phyloP scores from a whole-genome alignment of 1,140 invertebrate genomes.

The Drosophila tristis region DNA sequence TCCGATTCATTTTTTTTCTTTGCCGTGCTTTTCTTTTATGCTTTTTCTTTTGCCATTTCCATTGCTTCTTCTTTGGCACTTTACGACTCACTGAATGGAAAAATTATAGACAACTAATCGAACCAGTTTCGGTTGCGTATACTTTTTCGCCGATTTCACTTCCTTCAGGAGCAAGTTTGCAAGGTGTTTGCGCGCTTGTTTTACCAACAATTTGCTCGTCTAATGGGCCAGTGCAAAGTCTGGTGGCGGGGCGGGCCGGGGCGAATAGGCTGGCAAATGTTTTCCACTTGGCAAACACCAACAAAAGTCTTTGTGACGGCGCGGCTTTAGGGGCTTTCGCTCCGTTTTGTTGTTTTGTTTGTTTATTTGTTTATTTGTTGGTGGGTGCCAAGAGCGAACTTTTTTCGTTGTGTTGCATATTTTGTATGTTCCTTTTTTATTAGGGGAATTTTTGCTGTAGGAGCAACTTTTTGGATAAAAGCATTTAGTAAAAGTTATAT shows the following conservation, averaged over 20 bases:
- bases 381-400: slow-evolving; percentile 55
- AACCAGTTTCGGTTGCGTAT: slow-evolving; percentile 30
- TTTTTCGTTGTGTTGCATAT: slow-evolving; percentile 40
- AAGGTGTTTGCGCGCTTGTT: slow-evolving; percentile 80
- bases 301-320: slow-evolving; percentile 47
- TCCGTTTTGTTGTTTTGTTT: slow-evolving; percentile 36
- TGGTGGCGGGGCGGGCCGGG: background rate
- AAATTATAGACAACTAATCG: slow-evolving; percentile 84
- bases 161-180: slow-evolving; percentile 36
- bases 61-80: slow-evolving; percentile 28
- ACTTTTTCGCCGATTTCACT: slow-evolving; percentile 23
- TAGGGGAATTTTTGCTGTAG: slow-evolving; percentile 37
- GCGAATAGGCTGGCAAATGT: slow-evolving; percentile 70
- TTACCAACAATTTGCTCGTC: slow-evolving; percentile 78
- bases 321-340: slow-evolving; percentile 39
- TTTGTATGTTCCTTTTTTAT: slow-evolving; percentile 36
- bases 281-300: slow-evolving; percentile 73
- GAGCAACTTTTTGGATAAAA: slow-evolving; percentile 56
- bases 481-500: slow-evolving; percentile 63
- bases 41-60: background rate
- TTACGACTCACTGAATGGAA: slow-evolving; percentile 80
- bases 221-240: slow-evolving; percentile 47
- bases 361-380: slow-evolving; percentile 36
- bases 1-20: background rate
- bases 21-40: background rate